Base-by-base conservation (phyloP, 2,888 invertebrate genomes). In the Hydrotaea cyrtoneurina region DNA sequence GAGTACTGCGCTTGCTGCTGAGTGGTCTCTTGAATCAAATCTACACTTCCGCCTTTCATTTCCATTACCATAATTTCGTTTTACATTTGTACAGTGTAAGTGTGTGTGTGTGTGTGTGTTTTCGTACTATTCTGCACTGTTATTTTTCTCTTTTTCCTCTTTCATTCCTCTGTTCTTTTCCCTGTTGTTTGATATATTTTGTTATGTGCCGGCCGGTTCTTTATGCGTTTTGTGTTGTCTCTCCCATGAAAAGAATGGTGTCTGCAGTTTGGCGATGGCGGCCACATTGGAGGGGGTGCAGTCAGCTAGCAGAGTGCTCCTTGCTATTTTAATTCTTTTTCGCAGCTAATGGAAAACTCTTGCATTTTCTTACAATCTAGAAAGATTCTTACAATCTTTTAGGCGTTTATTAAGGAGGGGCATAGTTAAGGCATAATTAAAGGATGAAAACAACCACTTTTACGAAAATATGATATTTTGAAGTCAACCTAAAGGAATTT, bases 1-100 rank as follows among this genome's bases (percentile, higher is more conserved):
- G 31, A 7, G 31, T 31, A 4, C 31, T 7, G 73, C 19, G 55
- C 43, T 13, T 66, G 69, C 19, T 64, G 64, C 8, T 64, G 46
- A 13, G 31, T 55, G 43, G 73, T 79, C 78, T 79, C 76, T 85
- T 85, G 59, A 85, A 84, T 85, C 59, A 85, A 81, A 85, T 76
- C 78, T 79, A 81, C 59, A 82, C 83, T 83, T 83, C 83, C 83
- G 77, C 69, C 74, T 74, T 80, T 83, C 59, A 78, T 78, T 78
- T 75, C 77, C 77, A 80, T 55, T 64, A 21, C 59, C 50, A 43
- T 50, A 39, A 59, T 74, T 31, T 36, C 72, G 64, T 19, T 78
- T 46, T 69, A 43, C 23, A 23, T 69, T 46, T 39, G 13, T 21
- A 19, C 4, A 13, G 17, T 43, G 43, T 43, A 19, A 19, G 39